Conservation (phyloP, 2,888 invertebrate species). For the Anagyrus pseudococci region DNA sequence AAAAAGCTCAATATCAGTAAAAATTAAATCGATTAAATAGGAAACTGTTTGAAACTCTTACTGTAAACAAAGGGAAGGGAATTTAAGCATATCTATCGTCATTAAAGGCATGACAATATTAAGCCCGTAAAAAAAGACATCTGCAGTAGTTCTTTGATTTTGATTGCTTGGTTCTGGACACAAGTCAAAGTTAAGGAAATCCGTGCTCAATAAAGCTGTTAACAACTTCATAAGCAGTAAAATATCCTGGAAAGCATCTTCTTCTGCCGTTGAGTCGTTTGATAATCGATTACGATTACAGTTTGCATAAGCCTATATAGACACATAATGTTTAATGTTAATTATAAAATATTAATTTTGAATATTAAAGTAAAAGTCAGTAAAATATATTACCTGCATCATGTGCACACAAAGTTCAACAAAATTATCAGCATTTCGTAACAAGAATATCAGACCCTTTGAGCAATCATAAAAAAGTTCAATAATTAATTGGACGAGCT, state of each 20-base stretch:
- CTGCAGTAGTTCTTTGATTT: constrained; percentile 60
- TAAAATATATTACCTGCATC: constrained; percentile 64
- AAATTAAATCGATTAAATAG: not conserved
- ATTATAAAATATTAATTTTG: not conserved
- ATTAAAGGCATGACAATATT: constrained; percentile 77
- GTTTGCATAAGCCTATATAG: constrained; percentile 69
- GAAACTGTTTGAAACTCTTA: constrained; percentile 61
- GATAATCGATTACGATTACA: constrained; percentile 72
- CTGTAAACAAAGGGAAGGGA: constrained; percentile 72
- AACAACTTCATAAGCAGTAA: constrained; percentile 81
- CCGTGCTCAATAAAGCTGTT: constrained; percentile 63
- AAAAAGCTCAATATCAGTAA: not conserved
- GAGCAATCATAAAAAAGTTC: constrained; percentile 77
- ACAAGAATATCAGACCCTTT: constrained; percentile 71
- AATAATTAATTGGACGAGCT: constrained; percentile 77
- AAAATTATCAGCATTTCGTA: constrained; percentile 58
- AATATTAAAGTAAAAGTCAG: not conserved
- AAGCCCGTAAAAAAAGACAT: constrained; percentile 74
- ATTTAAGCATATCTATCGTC: constrained; percentile 74
- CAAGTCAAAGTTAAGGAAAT: constrained; percentile 3
- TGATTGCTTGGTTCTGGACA: not conserved
- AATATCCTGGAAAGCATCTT: constrained; percentile 79
- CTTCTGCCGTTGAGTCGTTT: constrained; percentile 72
- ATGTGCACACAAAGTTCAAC: constrained; percentile 73
- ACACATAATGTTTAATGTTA: not conserved